phyloP scores from a whole-genome alignment of 2,113 vertebrate species.

The Anguilla rostrata region DNA sequence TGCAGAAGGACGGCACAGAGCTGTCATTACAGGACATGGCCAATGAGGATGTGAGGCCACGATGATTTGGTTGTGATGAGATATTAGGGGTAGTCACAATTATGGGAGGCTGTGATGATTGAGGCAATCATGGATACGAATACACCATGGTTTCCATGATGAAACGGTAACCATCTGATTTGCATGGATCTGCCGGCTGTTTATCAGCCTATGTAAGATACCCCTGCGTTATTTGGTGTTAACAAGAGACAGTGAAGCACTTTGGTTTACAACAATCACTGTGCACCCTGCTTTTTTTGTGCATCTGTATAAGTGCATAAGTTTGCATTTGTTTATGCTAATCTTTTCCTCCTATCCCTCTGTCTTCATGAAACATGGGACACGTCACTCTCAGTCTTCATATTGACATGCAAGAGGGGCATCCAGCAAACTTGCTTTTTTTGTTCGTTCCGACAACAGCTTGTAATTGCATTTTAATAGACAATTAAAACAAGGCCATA shows the following conservation, averaged over 20 bases:
- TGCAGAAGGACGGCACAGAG: neutral
- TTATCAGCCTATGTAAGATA: neutral
- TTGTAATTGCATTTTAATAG: conserved; percentile 79
- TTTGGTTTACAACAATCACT: neutral
- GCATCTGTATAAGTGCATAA: neutral
- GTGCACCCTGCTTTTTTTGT: neutral
- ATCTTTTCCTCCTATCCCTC: neutral
- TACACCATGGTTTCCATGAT: neutral
- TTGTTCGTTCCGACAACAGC: conserved; percentile 62
- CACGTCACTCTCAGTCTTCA: conserved; percentile 15
- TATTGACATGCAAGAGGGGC: conserved; percentile 55
- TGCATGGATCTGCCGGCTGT: neutral
- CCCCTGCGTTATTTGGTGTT: neutral
- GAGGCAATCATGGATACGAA: neutral
- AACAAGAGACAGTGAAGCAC: neutral
- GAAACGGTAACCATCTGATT: neutral
- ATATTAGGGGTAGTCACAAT: neutral
- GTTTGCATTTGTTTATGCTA: neutral
- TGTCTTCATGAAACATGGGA: neutral
- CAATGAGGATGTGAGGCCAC: neutral
- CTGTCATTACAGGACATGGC: neutral
- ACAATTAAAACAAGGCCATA: conserved; percentile 74
- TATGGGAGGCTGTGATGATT: neutral
- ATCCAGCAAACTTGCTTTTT: conserved; percentile 31
- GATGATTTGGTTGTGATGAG: neutral